Evolutionary conservation across 2,797 vertebrate species (phyloP).

Genomic region (Micromesistius poutassou): DNA sequence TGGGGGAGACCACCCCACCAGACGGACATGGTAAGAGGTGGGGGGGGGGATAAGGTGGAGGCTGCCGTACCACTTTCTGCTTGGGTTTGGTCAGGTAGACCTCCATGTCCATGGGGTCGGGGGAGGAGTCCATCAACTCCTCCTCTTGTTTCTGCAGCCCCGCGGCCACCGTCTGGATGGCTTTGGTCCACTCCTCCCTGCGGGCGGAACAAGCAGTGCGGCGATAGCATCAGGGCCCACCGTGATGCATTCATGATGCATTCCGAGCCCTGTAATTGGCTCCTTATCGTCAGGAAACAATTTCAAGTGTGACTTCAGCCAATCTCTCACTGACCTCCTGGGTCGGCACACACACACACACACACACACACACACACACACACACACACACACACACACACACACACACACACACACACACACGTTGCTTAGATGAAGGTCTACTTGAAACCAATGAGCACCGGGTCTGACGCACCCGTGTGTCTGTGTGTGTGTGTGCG

Average conservation of each 20-base stretch:
- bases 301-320: conserved; percentile 57
- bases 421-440: background rate
- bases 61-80: conserved; percentile 89
- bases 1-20: background rate
- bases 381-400: background rate
- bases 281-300: conserved; percentile 69
- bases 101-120: conserved; percentile 94
- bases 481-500: too few species aligned
- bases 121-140: conserved; percentile 92
- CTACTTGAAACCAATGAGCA: background rate
- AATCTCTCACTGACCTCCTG: conserved; percentile 11
- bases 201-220: conserved; percentile 47
- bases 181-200: conserved; percentile 91
- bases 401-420: background rate
- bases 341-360: background rate
- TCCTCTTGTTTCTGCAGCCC: conserved; percentile 95
- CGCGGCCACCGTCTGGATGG: conserved; percentile 92
- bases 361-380: background rate
- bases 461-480: too few species aligned
- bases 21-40: background rate
- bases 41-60: background rate
- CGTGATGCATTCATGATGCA: conserved; percentile 30
- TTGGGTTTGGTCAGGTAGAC: conserved; percentile 90
- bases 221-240: background rate
- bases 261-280: conserved; percentile 57